Conservation (phyloP, 1,140 invertebrate genomes). For the Drosophila albomicans region DNA sequence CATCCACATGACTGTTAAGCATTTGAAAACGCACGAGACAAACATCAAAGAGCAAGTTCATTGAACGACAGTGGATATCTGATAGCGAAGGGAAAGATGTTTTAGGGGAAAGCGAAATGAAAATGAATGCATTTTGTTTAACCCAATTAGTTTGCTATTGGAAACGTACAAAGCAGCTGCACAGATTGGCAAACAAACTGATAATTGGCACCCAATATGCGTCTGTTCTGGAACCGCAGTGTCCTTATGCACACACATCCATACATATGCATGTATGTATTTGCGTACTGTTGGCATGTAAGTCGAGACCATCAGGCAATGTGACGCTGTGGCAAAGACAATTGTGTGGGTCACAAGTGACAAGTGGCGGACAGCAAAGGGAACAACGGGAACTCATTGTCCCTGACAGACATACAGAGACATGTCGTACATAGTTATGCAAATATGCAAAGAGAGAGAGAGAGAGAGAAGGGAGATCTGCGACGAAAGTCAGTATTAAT, state of each 20-base stretch:
- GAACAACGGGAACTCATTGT: conserved; percentile 30
- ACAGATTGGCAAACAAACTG: conserved; percentile 30
- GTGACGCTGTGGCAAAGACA: conserved; percentile 15
- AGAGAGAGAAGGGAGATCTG: neutral
- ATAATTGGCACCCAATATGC: conserved; percentile 36
- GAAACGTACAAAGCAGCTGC: conserved; percentile 8
- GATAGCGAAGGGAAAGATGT: neutral
- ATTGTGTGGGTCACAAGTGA: conserved; percentile 21
- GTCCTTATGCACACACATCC: neutral
- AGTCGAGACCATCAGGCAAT: conserved; percentile 4
- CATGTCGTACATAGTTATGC: conserved; percentile 1
- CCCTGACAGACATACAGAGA: conserved; percentile 7
- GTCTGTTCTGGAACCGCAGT: conserved; percentile 17
- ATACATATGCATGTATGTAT: too few species aligned
- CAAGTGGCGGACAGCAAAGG: conserved; percentile 24
- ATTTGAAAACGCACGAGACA: neutral
- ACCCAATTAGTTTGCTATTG: conserved; percentile 36
- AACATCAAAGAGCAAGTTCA: conserved; percentile 7
- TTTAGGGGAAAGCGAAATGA: neutral
- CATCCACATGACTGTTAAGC: conserved; percentile 32
- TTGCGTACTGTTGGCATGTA: neutral
- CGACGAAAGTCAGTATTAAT: conserved; percentile 16
- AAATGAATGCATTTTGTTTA: conserved; percentile 34
- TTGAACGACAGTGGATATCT: neutral
- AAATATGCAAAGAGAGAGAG: conserved; percentile 8